phyloP scores from a whole-genome alignment of 30 jellyfish, hydroid and myxozoan genomes.

The Nemopilema nomurai region DNA sequence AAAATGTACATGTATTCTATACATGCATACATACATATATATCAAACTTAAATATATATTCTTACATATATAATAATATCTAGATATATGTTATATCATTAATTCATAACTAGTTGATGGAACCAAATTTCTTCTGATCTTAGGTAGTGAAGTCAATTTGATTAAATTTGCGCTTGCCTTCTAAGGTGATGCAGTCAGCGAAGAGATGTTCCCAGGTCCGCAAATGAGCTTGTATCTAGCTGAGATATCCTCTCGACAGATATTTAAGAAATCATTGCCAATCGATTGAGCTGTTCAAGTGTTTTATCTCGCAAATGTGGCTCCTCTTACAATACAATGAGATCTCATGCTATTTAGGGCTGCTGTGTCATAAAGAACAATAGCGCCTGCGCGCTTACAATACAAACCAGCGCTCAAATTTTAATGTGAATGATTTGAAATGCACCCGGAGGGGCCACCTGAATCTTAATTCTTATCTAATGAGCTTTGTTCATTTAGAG shows the following conservation, averaged over 20 bases:
- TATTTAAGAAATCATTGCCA: constrained; percentile 1
- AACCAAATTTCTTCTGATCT: neutral
- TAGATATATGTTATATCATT: too few species aligned
- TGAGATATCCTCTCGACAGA: constrained; percentile 1
- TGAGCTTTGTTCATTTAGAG: constrained; percentile 74
- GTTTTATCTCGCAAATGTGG: constrained; percentile 28
- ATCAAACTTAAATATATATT: too few species aligned
- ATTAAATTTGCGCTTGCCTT: neutral
- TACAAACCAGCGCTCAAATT: constrained; percentile 33
- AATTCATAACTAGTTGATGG: neutral
- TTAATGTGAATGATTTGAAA: constrained; percentile 32
- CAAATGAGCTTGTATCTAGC: neutral
- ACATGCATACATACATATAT: too few species aligned
- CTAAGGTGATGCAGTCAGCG: neutral
- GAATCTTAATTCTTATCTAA: constrained; percentile 47
- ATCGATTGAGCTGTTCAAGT: neutral
- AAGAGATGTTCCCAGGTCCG: neutral
- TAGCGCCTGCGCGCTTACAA: constrained; percentile 47
- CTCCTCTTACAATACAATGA: constrained; percentile 25
- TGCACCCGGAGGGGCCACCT: constrained; percentile 90
- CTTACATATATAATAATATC: too few species aligned
- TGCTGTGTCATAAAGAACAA: constrained; percentile 35
- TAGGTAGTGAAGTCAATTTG: neutral
- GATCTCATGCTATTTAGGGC: constrained; percentile 49
- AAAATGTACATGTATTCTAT: too few species aligned